Evolutionary conservation across 2,113 vertebrate species (phyloP), one percentile per base, ranked within the genome.

Genomic region (Polypterus bichir): DNA sequence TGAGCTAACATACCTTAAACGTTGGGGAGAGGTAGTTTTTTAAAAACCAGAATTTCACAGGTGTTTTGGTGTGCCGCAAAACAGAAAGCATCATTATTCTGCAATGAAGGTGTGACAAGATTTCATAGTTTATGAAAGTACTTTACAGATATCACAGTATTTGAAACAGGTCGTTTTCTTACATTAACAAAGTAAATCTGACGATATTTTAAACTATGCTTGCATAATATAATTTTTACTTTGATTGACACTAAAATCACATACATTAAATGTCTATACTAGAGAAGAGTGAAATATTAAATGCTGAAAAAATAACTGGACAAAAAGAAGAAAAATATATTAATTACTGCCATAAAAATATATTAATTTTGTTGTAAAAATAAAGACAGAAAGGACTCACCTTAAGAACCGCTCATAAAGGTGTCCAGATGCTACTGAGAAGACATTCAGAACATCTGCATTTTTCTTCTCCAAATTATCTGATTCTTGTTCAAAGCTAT

Each of bases 11-110:
- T 83, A 98, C 96, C 87, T 97, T 99, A 83, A 99, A 99, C 60
- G 86, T 91, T 27, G 96, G 96, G 1, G 96, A 99, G 56, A 99
- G 92, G 67, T 94, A 97, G 75, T 97, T 97, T 82, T 99, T 95
- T 74, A 98, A 86, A 80, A 99, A 97, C 96, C 96, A 98, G 77
- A 99, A 99, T 78, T 98, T 99, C 75, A 98, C 89, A 5, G 93
- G 89, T 10, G 92, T 93, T 81, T 90, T 79, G 63, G 95, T 99
- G 69, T 99, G 86, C 55, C 74, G 87, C 62, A 99, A 82, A 66
- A 97, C 92, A 53, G 96, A 99, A 60, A 97, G 83, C 94, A 98
- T 99, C 96, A 97, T 99, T 74, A 96, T 93, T 88, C 96, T 99
- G 81, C 73, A 80, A 79, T 60, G 64, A 76, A 70, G 72, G 52